phyloP scores from a whole-genome alignment of 2,888 invertebrate genomes.

The Phyllotreta cruciferae region DNA sequence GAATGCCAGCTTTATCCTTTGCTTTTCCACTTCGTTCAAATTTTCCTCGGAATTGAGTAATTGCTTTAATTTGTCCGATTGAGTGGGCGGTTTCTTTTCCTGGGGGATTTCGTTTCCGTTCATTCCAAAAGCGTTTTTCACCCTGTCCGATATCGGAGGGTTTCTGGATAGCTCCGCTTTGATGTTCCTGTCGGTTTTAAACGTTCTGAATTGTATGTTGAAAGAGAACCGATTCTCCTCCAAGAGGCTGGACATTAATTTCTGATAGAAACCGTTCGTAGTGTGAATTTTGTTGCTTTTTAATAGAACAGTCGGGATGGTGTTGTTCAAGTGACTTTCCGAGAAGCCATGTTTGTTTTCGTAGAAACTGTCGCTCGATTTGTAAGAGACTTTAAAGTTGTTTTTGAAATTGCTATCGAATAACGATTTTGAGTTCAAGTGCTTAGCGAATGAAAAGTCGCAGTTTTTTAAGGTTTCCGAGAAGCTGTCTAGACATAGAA shows the following conservation, averaged over 20 bases:
- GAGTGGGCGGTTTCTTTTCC: constrained; percentile 44
- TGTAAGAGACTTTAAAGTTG: constrained; percentile 56
- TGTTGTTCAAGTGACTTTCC: constrained; percentile 48
- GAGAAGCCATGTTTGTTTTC: constrained; percentile 61
- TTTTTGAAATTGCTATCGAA: constrained; percentile 54
- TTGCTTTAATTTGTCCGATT: constrained; percentile 62
- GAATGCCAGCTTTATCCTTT: constrained; percentile 85
- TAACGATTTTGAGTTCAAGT: constrained; percentile 52
- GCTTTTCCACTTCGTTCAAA: constrained; percentile 66
- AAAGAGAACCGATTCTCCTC: constrained; percentile 53
- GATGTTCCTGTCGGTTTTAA: constrained; percentile 80
- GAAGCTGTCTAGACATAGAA: constrained; percentile 61
- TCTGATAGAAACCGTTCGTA: constrained; percentile 53
- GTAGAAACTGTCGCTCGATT: constrained; percentile 58
- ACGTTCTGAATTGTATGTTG: constrained; percentile 71
- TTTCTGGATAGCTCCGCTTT: constrained; percentile 75
- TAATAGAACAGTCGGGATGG: constrained; percentile 51
- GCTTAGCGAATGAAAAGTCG: constrained; percentile 56
- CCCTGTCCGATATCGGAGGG: constrained; percentile 71
- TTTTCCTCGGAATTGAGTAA: constrained; percentile 63
- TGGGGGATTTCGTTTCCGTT: constrained; percentile 39
- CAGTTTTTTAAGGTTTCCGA: constrained; percentile 59
- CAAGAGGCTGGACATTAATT: constrained; percentile 49
- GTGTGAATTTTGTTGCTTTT: constrained; percentile 48
- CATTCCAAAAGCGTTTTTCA: constrained; percentile 65